These are phyloP conservation scores for Papilio glaucus DNA, from an alignment of 1,140 invertebrate species.

Conservation along the genomic window DNA sequence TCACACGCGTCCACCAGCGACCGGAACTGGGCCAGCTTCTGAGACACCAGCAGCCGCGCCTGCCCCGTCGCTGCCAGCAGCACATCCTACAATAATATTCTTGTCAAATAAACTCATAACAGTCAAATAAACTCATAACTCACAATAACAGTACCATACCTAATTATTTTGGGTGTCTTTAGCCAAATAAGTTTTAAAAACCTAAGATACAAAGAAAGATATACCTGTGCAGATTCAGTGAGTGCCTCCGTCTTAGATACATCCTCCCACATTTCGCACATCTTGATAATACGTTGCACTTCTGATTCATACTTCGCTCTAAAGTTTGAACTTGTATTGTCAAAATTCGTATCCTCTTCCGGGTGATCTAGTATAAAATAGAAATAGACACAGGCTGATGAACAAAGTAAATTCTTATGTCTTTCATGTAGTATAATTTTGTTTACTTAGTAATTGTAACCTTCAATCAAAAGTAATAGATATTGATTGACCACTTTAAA, in stretches of 20 bases:
- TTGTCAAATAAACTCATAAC: background rate
- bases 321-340: background rate
- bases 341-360: background rate
- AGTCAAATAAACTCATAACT: too few relatives aligned
- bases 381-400: background rate
- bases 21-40: conserved; percentile 73
- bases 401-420: too few relatives aligned
- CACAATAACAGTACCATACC: too few relatives aligned
- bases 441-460: too few relatives aligned
- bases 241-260: conserved; percentile 54
- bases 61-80: conserved; percentile 66
- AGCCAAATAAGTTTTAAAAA: background rate
- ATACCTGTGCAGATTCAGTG: conserved; percentile 61
- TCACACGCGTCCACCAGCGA: conserved; percentile 61
- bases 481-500: too few relatives aligned
- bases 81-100: conserved; percentile 51
- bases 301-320: conserved; percentile 61
- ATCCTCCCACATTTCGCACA: conserved; percentile 68
- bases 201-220: conserved; percentile 26
- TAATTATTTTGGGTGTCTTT: too few relatives aligned
- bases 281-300: conserved; percentile 62
- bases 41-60: conserved; percentile 69
- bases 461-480: too few relatives aligned
- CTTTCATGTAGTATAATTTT: too few relatives aligned
- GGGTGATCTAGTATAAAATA: background rate